Evolutionary conservation across 2,113 vertebrate species (phyloP).

Genomic region (Solea solea): DNA sequence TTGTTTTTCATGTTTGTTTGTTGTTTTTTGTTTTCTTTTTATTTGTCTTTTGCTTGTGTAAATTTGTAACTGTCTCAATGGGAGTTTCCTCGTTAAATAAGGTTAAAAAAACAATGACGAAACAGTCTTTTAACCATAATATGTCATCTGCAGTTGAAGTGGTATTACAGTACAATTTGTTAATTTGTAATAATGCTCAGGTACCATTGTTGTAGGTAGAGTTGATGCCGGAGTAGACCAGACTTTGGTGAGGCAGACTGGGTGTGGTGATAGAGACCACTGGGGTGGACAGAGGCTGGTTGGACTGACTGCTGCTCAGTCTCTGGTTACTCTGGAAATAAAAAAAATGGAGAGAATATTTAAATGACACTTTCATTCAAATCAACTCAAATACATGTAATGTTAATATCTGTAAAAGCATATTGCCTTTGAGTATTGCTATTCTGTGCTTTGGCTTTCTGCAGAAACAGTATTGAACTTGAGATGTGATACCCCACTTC

Average conservation of each 20-base stretch:
- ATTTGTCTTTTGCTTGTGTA: too few species aligned
- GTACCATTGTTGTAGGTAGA: constrained; percentile 91
- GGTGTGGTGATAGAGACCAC: constrained; percentile 94
- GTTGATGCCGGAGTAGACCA: constrained; percentile 88
- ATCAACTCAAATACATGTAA: too few species aligned
- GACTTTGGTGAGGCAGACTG: constrained; percentile 88
- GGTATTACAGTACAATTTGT: neutral
- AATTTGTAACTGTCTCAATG: too few species aligned
- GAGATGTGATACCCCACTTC: constrained; percentile 8
- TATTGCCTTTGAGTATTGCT: too few species aligned
- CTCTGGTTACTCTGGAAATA: constrained; percentile 85
- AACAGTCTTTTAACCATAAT: too few species aligned
- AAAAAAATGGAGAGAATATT: neutral
- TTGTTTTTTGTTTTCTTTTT: too few species aligned
- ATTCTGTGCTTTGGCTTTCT: neutral
- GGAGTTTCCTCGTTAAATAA: too few species aligned
- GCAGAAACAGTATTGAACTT: fast-evolving
- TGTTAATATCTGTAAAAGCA: too few species aligned
- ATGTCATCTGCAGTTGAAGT: too few species aligned
- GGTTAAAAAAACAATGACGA: too few species aligned
- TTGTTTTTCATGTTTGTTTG: too few species aligned
- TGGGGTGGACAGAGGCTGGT: constrained; percentile 90
- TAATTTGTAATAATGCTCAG: neutral
- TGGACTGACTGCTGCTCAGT: constrained; percentile 88
- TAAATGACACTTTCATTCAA: too few species aligned